Base-by-base conservation (phyloP, 2,888 invertebrate genomes). In the Epiblema foenella region DNA sequence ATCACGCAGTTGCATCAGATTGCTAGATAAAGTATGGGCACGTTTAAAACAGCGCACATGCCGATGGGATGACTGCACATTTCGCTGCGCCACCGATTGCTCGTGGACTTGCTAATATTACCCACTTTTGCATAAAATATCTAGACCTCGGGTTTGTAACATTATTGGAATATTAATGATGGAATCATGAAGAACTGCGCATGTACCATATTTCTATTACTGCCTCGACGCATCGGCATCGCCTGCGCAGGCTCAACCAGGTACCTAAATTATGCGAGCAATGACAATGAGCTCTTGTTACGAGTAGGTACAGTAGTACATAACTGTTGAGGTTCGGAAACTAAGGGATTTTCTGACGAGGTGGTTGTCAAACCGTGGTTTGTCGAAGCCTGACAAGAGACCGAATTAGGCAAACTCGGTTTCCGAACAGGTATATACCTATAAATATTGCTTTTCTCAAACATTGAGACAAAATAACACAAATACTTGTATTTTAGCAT, bases 31-130 rank as follows among this genome's bases (percentile, higher is more conserved):
- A 77, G 51, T 64, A 57, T 75, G 69, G 73, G 78, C 85, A 88
- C 83, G 85, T 84, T 83, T 78, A 72, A 67, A 73, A 75, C 67
- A 74, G 59, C 37, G 39, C 29, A 79, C 76, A 81, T 84, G 75
- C 78, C 80, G 57, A 77, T 73, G 73, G 76, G 77, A 75, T 85
- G 84, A 85, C 70, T 75, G 73, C 75, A 70, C 73, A 77, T 78
- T 86, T 85, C 80, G 74, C 86, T 86, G 81, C 89, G 87, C 85
- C 85, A 86, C 76, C 69, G 67, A 66, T 62, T 64, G 78, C 92
- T 85, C 91, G 91, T 91, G 92, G 89, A 85, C 79, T 90, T 79
- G 75, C 87, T 90, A 84, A 89, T 81, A 77, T 79, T 81, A 78
- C 74, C 75, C 74, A 77, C 77, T 74, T 79, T 78, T 78, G 75